Base-by-base conservation (phyloP, 2,797 vertebrate genomes). In the Cirrhinus mrigala region DNA sequence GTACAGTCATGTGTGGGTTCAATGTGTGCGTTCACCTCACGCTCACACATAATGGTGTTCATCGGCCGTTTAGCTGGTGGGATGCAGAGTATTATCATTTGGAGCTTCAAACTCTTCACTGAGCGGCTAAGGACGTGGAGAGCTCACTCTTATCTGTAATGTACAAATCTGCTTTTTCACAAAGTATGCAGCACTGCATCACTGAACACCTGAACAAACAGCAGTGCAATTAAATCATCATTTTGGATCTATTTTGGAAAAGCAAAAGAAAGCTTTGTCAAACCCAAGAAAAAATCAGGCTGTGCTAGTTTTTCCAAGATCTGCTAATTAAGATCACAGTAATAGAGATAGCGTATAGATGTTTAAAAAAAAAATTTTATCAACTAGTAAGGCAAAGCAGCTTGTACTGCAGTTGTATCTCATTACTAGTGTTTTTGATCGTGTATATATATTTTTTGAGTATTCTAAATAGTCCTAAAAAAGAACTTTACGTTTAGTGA, bases 61-160 rank as follows among this genome's bases (percentile, higher is more conserved):
- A 90, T 90, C 83, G 74, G 83, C 88, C 76, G 87, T 86, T 85
- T 85, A 84, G 74, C 86, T 89, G 83, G 89, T 88, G 91, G 89
- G 90, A 92, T 93, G 83, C 84, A 44, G 80, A 89, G 89, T 91
- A 90, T 94, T 93, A 90, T 92, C 92, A 86, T 92, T 90, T 92
- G 92, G 87, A 90, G 87, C 81, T 90, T 91, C 90, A 91, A 92
- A 91, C 90, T 89, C 44, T 88, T 87, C 79, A 82, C 54, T 84
- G 83, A 91, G 89, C 50, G 5, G 75, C 82, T 88, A 88, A 73
- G 86, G 77, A 90, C 76, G 60, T 78, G 69, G 69, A 69, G 62
- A 48, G 62, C 73, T 10, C 29, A 69, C 16, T 29, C 16, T 46
- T 46, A 27, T 22, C n/a, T 69, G 22, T 76, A 33, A 75, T 24